Base-by-base conservation (phyloP, 2,888 invertebrate genomes). In the Heliconius erato region DNA sequence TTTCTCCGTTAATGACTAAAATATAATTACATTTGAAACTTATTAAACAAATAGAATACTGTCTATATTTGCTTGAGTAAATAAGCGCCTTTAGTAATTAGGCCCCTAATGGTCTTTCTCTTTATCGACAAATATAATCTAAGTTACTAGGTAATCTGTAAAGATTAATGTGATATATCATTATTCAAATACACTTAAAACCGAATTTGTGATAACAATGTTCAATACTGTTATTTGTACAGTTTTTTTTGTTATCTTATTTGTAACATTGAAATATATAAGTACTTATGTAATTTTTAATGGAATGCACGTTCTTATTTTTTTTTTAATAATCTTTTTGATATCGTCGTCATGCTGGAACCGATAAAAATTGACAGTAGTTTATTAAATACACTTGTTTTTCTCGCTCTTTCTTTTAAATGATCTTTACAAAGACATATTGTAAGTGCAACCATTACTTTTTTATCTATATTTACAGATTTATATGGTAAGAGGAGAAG, bases 91-190 rank as follows among this genome's bases (percentile, higher is more conserved):
- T 65, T 26, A 26, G 26, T 54, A 54, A 54, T 23, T 54, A 54
- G 54, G 28, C 65, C 63, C n/a, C 40, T 71, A 40, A 40, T n/a
- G 40, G 71, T n/a, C 11, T 32, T 23, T 32, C 23, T 19, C 6
- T 32, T 23, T 54, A 54, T 54, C 35, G 32, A n/a, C n/a, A 44
- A 71, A 44, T n/a, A 59, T 59, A 59, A 76, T 76, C 74, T 59
- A n/a, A 14, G n/a, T 59, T 59, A 72, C 28, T 76, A 71, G 12
- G 44, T 71, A 59, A 76, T 32, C 12, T 59, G 23, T 54, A 14
- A 5, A 54, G 54, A 59, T 59, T 74, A 54, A 59, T 32, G 23
- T 59, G 23, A 23, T 23, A n/a, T 59, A 59, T 26, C 44, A 7
- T 72, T 72, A 26, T n/a, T 49, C 12, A 26, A 72, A 59, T 23